Evolutionary conservation across 2,888 invertebrate species (phyloP), one percentile per base, ranked within the genome.

Genomic region (Pollenia griseotomentosa): DNA sequence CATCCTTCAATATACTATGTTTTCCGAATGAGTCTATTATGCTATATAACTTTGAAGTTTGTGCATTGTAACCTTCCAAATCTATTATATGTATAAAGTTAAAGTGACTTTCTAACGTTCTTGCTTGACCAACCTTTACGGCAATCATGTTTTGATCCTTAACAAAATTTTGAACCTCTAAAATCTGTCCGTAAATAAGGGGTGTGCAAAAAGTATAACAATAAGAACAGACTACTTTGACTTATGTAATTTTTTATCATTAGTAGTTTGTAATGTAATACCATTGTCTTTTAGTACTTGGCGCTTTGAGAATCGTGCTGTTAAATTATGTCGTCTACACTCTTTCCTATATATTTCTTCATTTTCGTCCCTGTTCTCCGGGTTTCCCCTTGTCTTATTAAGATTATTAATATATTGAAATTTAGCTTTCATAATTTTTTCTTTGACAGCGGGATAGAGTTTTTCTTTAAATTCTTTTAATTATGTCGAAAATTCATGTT

Each of bases 401-500:
- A 23, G 48, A 12, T 14, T 11, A 57, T 11, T 19, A 23, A 23
- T 57, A 19, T 48, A 5, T 19, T 19, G 46, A 2, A 19, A 5
- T 19, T 23, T 48, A 7, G 66, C 48, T 23, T 23, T 66, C 19
- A 19, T 6, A 23, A 57, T 12, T 11, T 65, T 65, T 65, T 65
- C 63, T 44, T 65, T 65, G 14, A 44, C 16, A 10, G 7, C 11
- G 16, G 63, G 63, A 10, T 65, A 44, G 42, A 63, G 11, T 42
- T 12, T 63, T 44, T 63, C 63, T 44, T 44, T 42, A 51, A 51
- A 51, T 11, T 51, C 2, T 2, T 51, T 51, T 40, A 63, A 63
- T 23, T 63, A 42, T 5, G 2, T 12, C 2, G 42, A 63, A 71
- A 51, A 71, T 19, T 71, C 71, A 10, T 71, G 71, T 71, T 71